Evolutionary conservation across 2,797 vertebrate genomes (phyloP).

Genomic region (Monodelphis domestica): DNA sequence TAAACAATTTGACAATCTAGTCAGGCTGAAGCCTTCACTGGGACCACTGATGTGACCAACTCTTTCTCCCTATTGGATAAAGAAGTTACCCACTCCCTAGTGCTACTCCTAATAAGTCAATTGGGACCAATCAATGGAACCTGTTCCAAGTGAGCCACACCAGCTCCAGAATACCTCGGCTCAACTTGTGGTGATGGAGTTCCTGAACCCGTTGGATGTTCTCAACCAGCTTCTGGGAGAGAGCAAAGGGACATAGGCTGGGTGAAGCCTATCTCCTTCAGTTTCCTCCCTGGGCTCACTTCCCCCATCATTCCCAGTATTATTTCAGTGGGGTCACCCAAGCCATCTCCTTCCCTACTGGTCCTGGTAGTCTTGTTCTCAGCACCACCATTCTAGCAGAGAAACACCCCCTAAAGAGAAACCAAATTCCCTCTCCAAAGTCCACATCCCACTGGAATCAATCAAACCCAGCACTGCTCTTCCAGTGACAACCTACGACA

Average conservation of each 20-base stretch:
- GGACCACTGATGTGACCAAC: slow-evolving; percentile 72
- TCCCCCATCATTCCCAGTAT: slow-evolving; percentile 74
- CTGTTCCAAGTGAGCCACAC: slow-evolving; percentile 84
- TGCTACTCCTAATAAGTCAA: slow-evolving; percentile 79
- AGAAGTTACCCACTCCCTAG: slow-evolving; percentile 87
- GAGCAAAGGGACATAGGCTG: slow-evolving; percentile 82
- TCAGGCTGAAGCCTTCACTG: slow-evolving; percentile 83
- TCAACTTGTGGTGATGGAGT: slow-evolving; percentile 75
- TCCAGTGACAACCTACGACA: slow-evolving; percentile 94
- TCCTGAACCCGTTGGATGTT: slow-evolving; percentile 86
- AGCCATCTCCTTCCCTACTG: slow-evolving; percentile 76
- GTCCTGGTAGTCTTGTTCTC: slow-evolving; percentile 90
- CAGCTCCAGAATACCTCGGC: slow-evolving; percentile 77
- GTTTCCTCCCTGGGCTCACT: slow-evolving; percentile 73
- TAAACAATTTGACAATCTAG: slow-evolving; percentile 42
- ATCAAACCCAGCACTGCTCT: slow-evolving; percentile 93
- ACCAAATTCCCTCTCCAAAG: slow-evolving; percentile 89
- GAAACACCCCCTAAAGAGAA: slow-evolving; percentile 86
- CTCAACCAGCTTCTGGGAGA: slow-evolving; percentile 89
- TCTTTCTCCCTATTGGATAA: slow-evolving; percentile 92
- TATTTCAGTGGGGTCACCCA: slow-evolving; percentile 78
- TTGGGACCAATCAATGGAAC: slow-evolving; percentile 83
- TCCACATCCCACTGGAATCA: slow-evolving; percentile 92
- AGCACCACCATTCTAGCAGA: slow-evolving; percentile 85
- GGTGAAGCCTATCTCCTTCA: slow-evolving; percentile 71